These are phyloP conservation scores for Eugnorisma glareosa DNA, from an alignment of 2,888 invertebrate species.

Conservation along the genomic window DNA sequence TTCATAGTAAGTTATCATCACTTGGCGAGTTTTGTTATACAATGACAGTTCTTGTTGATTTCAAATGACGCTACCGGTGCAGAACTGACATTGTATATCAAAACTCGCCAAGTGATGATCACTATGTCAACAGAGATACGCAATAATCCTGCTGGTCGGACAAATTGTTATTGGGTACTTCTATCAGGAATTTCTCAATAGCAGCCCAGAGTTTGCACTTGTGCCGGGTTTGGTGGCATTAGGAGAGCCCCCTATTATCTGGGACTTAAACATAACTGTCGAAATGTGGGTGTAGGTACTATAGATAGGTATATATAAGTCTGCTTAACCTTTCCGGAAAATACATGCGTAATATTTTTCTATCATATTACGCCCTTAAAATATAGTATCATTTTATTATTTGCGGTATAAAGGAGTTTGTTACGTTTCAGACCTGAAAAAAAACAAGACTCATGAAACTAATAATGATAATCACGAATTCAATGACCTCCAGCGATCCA, in stretches of 20 bases:
- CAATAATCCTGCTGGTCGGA: too few relatives aligned
- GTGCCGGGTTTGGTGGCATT: not conserved
- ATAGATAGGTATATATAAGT: not conserved
- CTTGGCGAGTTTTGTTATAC: too few relatives aligned
- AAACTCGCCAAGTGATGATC: too few relatives aligned
- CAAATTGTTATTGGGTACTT: not conserved
- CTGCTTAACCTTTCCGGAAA: not conserved
- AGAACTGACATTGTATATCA: too few relatives aligned
- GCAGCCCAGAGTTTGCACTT: not conserved
- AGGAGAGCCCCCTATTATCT: not conserved
- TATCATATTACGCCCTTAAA: not conserved
- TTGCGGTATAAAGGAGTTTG: not conserved
- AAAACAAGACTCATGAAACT: not conserved
- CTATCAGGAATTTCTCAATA: not conserved
- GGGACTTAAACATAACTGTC: not conserved
- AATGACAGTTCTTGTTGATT: too few relatives aligned
- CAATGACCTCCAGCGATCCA: conserved; percentile 59
- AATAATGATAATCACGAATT: conserved; percentile 15
- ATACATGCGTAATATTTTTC: not conserved
- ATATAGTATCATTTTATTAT: not conserved
- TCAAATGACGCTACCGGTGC: too few relatives aligned
- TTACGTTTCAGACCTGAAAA: not conserved
- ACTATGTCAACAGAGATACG: too few relatives aligned
- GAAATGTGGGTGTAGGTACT: not conserved
- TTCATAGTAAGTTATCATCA: too few relatives aligned